Evolutionary conservation across 2,113 vertebrate genomes (phyloP).

Genomic region (Gallinago paraguaiae): DNA sequence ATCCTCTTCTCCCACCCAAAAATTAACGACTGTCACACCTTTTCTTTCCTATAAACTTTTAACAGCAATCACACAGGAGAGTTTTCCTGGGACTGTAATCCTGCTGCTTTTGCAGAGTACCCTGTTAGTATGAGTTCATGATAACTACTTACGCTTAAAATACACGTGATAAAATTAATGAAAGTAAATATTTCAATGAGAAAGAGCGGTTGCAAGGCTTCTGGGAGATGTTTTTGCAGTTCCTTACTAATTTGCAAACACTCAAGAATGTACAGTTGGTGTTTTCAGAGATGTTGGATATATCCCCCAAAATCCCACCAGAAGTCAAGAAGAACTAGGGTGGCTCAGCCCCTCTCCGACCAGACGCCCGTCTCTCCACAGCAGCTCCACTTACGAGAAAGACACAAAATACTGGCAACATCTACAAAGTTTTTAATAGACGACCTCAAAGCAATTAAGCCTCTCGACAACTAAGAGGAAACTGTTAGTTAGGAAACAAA

Average conservation of each 20-base stretch:
- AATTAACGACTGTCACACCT: fast-evolving
- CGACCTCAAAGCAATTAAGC: background rate
- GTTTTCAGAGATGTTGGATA: background rate
- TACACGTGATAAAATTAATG: background rate
- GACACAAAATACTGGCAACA: background rate
- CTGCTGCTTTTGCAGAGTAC: background rate
- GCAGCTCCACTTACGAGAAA: background rate
- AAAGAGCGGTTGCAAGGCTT: background rate
- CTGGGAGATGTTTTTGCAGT: background rate
- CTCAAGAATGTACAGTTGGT: background rate
- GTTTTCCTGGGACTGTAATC: background rate
- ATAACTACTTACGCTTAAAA: background rate
- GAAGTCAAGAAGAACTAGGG: background rate
- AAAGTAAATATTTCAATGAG: background rate
- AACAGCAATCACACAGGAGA: background rate
- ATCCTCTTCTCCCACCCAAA: background rate
- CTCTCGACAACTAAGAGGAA: background rate
- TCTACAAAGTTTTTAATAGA: background rate
- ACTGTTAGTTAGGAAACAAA: background rate
- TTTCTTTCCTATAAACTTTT: background rate
- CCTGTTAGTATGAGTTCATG: background rate
- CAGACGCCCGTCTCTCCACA: background rate
- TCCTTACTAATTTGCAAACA: background rate
- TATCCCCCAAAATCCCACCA: background rate
- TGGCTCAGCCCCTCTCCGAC: background rate